Evolutionary conservation across 2,113 vertebrate species (phyloP).

Genomic region (Nothoprocta perdicaria): DNA sequence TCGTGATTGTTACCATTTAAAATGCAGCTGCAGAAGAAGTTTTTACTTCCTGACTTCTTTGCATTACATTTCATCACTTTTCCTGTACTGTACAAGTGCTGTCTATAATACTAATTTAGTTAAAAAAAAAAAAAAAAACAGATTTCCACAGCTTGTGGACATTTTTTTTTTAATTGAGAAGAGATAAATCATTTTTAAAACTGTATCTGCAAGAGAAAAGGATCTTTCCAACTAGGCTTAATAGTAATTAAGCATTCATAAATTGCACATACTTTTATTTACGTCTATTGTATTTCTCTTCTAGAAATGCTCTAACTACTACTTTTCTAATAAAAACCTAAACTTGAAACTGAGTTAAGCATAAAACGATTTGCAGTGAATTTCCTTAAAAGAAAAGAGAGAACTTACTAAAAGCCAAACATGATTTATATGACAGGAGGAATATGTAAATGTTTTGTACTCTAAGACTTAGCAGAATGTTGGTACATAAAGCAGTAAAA

Average conservation of each 20-base stretch:
- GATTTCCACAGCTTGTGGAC: not conserved
- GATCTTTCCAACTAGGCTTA: not conserved
- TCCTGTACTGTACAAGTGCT: not conserved
- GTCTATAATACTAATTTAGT: slow-evolving; percentile 17
- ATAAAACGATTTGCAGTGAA: not conserved
- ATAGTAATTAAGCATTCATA: not conserved
- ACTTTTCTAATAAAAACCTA: not conserved
- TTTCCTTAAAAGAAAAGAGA: not conserved
- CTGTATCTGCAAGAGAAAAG: not conserved
- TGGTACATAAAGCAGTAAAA: slow-evolving; percentile 73
- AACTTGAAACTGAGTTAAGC: not conserved
- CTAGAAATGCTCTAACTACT: not conserved
- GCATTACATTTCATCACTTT: slow-evolving; percentile 10
- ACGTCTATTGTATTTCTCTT: not conserved
- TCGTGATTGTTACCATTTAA: slow-evolving; percentile 32
- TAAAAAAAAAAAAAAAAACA: slow-evolving; percentile 2
- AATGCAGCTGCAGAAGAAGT: slow-evolving; percentile 33
- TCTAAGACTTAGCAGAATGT: slow-evolving; percentile 63
- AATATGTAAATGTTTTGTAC: slow-evolving; percentile 39
- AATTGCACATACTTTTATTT: not conserved
- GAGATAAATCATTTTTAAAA: not conserved
- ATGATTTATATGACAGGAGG: slow-evolving; percentile 70
- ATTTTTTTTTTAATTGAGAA: not conserved
- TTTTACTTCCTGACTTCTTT: slow-evolving; percentile 17
- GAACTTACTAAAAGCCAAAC: slow-evolving; percentile 23